phyloP scores from a whole-genome alignment of 2,888 invertebrate genomes.

The Folsomia manolachei region DNA sequence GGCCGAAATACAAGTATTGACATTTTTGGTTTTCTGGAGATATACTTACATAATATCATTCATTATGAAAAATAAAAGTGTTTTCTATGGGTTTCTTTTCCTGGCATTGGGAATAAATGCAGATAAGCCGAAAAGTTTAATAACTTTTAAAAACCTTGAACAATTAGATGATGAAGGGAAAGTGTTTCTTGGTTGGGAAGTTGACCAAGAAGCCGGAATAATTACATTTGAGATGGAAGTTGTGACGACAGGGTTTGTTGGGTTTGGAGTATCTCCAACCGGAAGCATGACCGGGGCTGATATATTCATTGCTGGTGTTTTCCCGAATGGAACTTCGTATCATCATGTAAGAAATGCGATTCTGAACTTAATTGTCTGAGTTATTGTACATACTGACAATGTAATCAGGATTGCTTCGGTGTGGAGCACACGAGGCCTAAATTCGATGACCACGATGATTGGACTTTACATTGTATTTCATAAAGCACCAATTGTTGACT shows the following conservation, averaged over 20 bases:
- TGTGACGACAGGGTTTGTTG: neutral
- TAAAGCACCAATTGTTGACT: neutral
- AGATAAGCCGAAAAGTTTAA: neutral
- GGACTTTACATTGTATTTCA: slow-evolving; percentile 9
- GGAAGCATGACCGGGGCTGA: slow-evolving; percentile 4
- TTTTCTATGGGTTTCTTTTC: too few species aligned
- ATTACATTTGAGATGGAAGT: slow-evolving; percentile 2
- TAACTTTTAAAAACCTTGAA: neutral
- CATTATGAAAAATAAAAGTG: too few species aligned
- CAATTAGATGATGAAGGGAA: slow-evolving; percentile 1
- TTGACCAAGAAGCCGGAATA: neutral
- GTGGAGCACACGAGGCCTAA: neutral
- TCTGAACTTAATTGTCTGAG: neutral
- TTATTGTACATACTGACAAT: too few species aligned
- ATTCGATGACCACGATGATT: slow-evolving; percentile 5
- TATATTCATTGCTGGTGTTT: slow-evolving; percentile 5
- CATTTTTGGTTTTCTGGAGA: too few species aligned
- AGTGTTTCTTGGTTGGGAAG: neutral
- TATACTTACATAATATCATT: too few species aligned
- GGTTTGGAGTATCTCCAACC: neutral
- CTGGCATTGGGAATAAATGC: neutral
- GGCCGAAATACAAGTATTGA: too few species aligned
- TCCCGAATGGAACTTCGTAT: neutral
- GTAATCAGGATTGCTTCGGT: slow-evolving; percentile 1
- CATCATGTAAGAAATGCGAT: neutral